These are phyloP conservation scores for Aphaenogaster rudis DNA, from an alignment of 1,140 invertebrate genomes.

Conservation along the genomic window DNA sequence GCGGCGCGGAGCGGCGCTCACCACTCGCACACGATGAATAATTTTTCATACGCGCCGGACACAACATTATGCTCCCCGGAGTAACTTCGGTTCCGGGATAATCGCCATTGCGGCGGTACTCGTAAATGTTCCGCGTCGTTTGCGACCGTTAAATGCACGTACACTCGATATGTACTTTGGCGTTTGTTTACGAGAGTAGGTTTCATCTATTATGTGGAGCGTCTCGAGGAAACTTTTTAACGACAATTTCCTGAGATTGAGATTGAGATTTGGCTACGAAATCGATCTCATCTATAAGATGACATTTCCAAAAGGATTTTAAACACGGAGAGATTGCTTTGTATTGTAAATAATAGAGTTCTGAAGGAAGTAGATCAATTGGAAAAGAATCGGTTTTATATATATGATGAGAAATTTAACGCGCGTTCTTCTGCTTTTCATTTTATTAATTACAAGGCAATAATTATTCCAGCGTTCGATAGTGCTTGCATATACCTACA, in stretches of 20 bases:
- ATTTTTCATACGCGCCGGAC: conserved; percentile 59
- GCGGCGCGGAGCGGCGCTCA: conserved; percentile 22
- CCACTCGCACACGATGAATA: conserved; percentile 48
- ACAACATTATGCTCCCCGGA: conserved; percentile 46
- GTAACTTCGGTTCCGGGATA: conserved; percentile 57
- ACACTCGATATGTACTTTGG: background rate
- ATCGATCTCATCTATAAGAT: background rate
- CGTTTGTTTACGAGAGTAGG: conserved; percentile 1
- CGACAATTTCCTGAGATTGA: background rate
- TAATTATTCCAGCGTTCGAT: background rate
- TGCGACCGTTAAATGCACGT: conserved; percentile 31
- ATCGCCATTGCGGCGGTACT: conserved; percentile 38
- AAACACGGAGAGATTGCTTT: background rate
- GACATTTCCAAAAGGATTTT: background rate
- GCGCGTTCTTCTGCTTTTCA: background rate
- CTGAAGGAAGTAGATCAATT: background rate
- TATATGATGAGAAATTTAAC: background rate
- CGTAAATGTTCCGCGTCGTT: conserved; percentile 39
- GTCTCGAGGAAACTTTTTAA: conserved; percentile 11
- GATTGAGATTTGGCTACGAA: background rate
- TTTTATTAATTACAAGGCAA: conserved; percentile 12
- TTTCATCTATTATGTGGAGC: background rate
- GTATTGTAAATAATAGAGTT: background rate
- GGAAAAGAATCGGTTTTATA: background rate
- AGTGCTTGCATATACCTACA: background rate